Evolutionary conservation across 2,888 invertebrate genomes (phyloP).

Genomic region (Pterostichus niger): DNA sequence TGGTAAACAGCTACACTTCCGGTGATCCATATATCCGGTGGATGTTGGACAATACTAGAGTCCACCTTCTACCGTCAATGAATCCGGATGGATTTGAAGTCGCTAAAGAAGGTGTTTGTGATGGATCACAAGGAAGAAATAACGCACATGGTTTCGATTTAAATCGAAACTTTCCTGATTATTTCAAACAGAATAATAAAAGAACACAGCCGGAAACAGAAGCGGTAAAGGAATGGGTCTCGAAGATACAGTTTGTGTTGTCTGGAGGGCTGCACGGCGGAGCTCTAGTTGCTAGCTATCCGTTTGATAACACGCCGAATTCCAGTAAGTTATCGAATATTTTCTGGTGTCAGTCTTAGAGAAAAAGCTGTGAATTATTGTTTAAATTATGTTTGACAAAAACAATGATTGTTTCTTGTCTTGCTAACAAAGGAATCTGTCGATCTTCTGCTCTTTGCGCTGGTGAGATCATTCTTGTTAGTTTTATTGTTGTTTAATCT

Average conservation of each 20-base stretch:
- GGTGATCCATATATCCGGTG: slow-evolving; percentile 94
- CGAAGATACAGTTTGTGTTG: slow-evolving; percentile 94
- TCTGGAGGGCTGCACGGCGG: slow-evolving; percentile 98
- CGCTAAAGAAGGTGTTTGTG: slow-evolving; percentile 93
- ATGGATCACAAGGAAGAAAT: slow-evolving; percentile 92
- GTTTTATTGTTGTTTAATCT: not conserved
- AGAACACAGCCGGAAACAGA: slow-evolving; percentile 96
- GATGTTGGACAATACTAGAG: slow-evolving; percentile 95
- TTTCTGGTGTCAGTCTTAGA: slow-evolving; percentile 9
- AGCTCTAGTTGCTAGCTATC: slow-evolving; percentile 96
- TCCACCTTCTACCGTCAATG: slow-evolving; percentile 98
- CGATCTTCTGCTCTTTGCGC: slow-evolving; percentile 71
- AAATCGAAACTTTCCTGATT: slow-evolving; percentile 98
- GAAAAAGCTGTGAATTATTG: not conserved
- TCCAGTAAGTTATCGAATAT: slow-evolving; percentile 85
- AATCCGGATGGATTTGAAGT: slow-evolving; percentile 99
- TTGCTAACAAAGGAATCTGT: slow-evolving; percentile 80
- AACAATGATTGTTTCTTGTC: slow-evolving; percentile 27
- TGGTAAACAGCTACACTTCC: slow-evolving; percentile 89
- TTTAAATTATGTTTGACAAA: no score
- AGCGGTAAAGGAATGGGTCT: slow-evolving; percentile 96
- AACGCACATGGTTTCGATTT: slow-evolving; percentile 94
- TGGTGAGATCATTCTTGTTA: slow-evolving; percentile 22
- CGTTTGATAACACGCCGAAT: slow-evolving; percentile 97
- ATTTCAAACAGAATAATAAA: slow-evolving; percentile 93